phyloP scores from a whole-genome alignment of 2,888 invertebrate genomes.

The Drosophila falleni region DNA sequence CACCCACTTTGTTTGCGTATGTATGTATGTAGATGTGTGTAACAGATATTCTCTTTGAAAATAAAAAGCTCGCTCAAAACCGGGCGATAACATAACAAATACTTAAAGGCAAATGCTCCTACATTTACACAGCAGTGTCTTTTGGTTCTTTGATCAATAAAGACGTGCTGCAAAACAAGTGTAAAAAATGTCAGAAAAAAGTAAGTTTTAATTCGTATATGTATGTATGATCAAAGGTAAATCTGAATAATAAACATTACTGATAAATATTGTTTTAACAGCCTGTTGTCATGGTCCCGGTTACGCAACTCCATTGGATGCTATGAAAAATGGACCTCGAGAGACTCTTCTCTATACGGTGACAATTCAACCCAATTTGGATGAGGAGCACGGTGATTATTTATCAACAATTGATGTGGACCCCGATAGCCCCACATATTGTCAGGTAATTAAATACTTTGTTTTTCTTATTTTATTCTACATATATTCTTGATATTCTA shows the following conservation, averaged over 20 bases:
- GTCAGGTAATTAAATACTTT: constrained; percentile 88
- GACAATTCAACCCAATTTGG: constrained; percentile 91
- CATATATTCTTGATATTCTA: not conserved
- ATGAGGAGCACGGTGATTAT: constrained; percentile 91
- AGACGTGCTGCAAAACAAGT: constrained; percentile 32
- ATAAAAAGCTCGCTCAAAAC: constrained; percentile 41
- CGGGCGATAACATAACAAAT: constrained; percentile 40
- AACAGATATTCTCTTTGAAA: not conserved
- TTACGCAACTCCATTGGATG: constrained; percentile 92
- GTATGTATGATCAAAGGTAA: not conserved
- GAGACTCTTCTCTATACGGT: constrained; percentile 96
- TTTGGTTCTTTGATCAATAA: constrained; percentile 40
- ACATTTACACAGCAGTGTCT: constrained; percentile 28
- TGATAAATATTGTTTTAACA: constrained; percentile 48
- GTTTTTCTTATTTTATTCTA: not conserved
- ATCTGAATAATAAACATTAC: constrained; percentile 4
- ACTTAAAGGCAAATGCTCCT: constrained; percentile 13
- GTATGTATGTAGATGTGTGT: not conserved
- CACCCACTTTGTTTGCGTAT: not conserved
- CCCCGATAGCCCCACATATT: constrained; percentile 93
- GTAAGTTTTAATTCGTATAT: constrained; percentile 26
- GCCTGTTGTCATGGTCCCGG: constrained; percentile 88
- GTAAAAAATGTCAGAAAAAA: constrained; percentile 55
- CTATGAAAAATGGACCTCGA: constrained; percentile 92
- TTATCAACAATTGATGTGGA: constrained; percentile 96